A percentile compares a stretch with the other conserved stretches of the same genome.
Conservation (phyloP, 2,113 vertebrate genomes). For the Hyperoodon ampullatus region DNA sequence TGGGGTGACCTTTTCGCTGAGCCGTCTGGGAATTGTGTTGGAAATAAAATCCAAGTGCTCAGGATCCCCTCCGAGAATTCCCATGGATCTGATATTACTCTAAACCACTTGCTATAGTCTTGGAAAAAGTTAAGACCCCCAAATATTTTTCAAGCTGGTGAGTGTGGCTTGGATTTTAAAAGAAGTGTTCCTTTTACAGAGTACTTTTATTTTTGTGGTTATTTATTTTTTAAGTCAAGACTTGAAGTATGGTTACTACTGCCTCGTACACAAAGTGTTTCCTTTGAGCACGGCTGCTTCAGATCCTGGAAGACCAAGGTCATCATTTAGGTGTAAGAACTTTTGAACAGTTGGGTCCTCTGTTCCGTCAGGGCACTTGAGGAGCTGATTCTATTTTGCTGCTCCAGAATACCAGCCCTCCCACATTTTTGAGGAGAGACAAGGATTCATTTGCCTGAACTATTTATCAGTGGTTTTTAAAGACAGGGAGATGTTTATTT, state of each 20-base stretch:
- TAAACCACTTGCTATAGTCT: neutral
- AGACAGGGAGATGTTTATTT: constrained; percentile 66
- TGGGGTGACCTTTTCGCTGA: neutral
- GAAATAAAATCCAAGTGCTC: neutral
- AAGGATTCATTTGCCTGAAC: constrained; percentile 40
- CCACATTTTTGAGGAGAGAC: neutral
- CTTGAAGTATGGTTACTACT: neutral
- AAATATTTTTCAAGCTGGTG: neutral
- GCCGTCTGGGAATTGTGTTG: neutral
- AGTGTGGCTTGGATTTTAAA: neutral
- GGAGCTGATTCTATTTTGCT: constrained; percentile 48
- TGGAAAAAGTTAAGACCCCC: neutral
- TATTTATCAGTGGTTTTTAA: constrained; percentile 67
- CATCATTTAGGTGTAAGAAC: too few relatives aligned
- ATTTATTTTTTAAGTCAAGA: neutral
- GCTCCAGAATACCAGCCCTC: neutral
- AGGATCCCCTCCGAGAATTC: neutral
- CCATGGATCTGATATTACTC: neutral
- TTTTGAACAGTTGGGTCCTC: neutral
- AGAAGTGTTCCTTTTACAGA: neutral
- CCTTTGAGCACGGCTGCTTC: neutral
- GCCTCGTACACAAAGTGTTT: neutral
- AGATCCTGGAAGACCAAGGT: neutral
- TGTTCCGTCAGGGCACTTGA: neutral
- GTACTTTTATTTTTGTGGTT: neutral